These are phyloP conservation scores for Pteropus rufus DNA, from an alignment of 2,797 vertebrate genomes.

Conservation along the genomic window DNA sequence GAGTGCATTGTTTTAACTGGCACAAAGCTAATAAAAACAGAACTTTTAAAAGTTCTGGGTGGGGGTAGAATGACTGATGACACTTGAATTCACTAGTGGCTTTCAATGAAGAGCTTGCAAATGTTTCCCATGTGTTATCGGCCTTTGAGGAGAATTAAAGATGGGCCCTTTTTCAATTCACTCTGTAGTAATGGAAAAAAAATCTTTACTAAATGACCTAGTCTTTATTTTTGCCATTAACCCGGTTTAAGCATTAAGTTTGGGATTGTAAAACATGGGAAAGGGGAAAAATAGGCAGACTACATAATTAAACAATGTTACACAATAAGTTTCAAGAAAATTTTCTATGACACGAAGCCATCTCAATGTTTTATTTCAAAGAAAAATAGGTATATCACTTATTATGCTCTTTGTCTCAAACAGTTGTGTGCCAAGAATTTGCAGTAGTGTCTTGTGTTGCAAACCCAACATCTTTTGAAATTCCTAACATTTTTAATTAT, in stretches of 20 bases:
- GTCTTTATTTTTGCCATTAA: conserved; percentile 56
- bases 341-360: conserved; percentile 41
- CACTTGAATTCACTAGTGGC: conserved; percentile 50
- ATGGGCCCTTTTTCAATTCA: conserved; percentile 17
- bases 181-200: conserved; percentile 37
- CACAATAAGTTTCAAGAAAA: background rate
- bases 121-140: conserved; percentile 74
- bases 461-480: conserved; percentile 5
- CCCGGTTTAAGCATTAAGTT: conserved; percentile 29
- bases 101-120: conserved; percentile 66
- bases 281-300: background rate
- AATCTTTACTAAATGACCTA: background rate
- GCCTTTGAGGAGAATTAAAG: background rate
- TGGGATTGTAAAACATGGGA: conserved; percentile 15
- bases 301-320: background rate
- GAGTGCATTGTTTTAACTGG: conserved; percentile 66
- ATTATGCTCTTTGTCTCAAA: conserved; percentile 13
- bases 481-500: conserved; percentile 20
- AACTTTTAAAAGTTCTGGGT: conserved; percentile 60
- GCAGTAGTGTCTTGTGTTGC: background rate
- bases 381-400: background rate
- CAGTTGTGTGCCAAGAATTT: background rate
- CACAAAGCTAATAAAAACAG: conserved; percentile 72
- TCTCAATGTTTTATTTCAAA: background rate
- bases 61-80: conserved; percentile 43